Evolutionary conservation across 2,113 vertebrate species (phyloP), one percentile per base, ranked within the genome.

Genomic region (Mesocricetus auratus): DNA sequence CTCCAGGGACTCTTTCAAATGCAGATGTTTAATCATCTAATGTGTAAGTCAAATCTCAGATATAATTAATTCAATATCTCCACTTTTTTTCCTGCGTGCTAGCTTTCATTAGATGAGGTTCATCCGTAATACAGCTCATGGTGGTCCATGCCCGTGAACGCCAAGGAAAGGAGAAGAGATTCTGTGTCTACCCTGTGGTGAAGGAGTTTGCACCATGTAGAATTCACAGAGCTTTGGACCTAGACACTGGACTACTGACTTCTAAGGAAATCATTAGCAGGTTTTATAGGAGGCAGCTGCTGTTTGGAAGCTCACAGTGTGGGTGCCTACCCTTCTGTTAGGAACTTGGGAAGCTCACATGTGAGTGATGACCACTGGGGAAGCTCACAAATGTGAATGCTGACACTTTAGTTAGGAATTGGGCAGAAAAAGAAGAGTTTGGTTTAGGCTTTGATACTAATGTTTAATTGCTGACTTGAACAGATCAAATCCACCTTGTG

Each of bases 21-120:
- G 90, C 94, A 97, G 94, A 92, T 94, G 96, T 90, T 96, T 97
- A 97, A 97, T 98, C 95, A 97, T 92, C 95, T 97, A 56, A 97
- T 86, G 75, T 96, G 95, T 97, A 97, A 98, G 78, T 96, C 95
- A 97, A 96, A 96, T 97, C 94, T 97, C 96, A 93, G 94, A 60
- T 96, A 97, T 97, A 97, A 97, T 97, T 97, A 98, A 97, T 94
- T 97, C 96, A 96, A 60, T 62, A 50, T 71, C 75, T 95, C 86
- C 93, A 95, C 53, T 96, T 90, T 88, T 81, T 62, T 89, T 93
- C 91, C 88, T n/a, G 17, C n/a, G 86, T 79, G 74, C 78, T 58
- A 83, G 64, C 47, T 96, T 96, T 91, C 64, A 89, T 66, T 81
- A 91, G 91, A 89, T 50, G 89, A 96, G 36, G 68, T 64, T 91